A percentile compares a stretch with the other conserved stretches of the same genome.
These are phyloP conservation scores for Hippocampus mohnikei DNA, from an alignment of 2,113 vertebrate species.

Conservation along the genomic window DNA sequence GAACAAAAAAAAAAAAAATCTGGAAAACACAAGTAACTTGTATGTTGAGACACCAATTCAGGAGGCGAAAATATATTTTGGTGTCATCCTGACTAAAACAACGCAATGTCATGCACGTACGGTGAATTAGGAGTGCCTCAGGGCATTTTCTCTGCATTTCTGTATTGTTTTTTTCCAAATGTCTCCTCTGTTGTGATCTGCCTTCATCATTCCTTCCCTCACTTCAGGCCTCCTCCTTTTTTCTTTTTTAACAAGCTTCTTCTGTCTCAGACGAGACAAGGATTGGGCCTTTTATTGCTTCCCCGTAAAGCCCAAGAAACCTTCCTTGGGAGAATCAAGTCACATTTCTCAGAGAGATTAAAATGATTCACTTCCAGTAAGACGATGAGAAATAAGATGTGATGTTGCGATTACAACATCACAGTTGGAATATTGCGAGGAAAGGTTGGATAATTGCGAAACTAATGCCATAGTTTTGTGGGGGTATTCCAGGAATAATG, in stretches of 20 bases:
- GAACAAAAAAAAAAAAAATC: too few species aligned
- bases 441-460: background rate
- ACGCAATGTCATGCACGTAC: background rate
- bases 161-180: background rate
- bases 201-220: slow-evolving; percentile 45
- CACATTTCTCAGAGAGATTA: background rate
- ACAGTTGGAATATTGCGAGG: background rate
- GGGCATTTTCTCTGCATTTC: slow-evolving; percentile 7
- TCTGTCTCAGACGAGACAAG: slow-evolving; percentile 32
- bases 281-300: slow-evolving; percentile 52
- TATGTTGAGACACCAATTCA: background rate
- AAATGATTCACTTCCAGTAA: background rate
- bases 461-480: background rate
- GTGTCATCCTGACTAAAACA: background rate
- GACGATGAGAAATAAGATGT: background rate
- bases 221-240: slow-evolving; percentile 5
- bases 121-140: background rate
- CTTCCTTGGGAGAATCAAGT: slow-evolving; percentile 39
- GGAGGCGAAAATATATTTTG: background rate
- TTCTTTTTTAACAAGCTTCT: slow-evolving; percentile 35
- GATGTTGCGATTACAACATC: background rate
- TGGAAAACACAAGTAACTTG: background rate
- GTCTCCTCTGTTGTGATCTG: slow-evolving; percentile 29
- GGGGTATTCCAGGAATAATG: too few species aligned
- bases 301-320: slow-evolving; percentile 44